These are phyloP conservation scores for Nicator chloris DNA, from an alignment of 2,113 vertebrate species.

Conservation along the genomic window DNA sequence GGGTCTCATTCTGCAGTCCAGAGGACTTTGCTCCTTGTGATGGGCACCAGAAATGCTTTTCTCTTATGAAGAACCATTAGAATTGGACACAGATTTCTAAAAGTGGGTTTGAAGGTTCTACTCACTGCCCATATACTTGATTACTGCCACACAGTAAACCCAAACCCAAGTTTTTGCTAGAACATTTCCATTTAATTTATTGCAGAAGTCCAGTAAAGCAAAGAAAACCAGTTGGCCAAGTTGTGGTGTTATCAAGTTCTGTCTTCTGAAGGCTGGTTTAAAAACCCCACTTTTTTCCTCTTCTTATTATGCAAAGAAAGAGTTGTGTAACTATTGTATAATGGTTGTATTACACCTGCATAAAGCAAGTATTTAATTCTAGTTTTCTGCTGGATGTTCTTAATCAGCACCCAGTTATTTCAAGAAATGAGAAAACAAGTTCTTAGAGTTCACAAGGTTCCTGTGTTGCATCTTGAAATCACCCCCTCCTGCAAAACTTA, in stretches of 20 bases:
- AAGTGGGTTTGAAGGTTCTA: background rate
- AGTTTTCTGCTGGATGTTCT: background rate
- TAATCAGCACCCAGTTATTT: background rate
- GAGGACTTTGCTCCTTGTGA: background rate
- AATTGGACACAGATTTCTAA: background rate
- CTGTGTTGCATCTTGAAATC: background rate
- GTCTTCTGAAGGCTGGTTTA: background rate
- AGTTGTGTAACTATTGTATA: background rate
- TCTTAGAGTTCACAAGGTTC: background rate
- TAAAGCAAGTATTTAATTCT: background rate
- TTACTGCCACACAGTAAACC: background rate
- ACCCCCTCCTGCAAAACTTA: background rate
- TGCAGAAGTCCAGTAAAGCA: background rate
- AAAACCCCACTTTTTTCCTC: background rate
- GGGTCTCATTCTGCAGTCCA: background rate
- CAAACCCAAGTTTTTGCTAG: background rate
- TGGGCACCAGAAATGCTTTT: background rate
- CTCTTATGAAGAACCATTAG: background rate
- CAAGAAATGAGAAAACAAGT: background rate
- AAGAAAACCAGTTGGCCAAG: background rate
- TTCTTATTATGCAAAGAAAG: background rate
- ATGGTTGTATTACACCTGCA: background rate
- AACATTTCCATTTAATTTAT: background rate
- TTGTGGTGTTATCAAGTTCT: background rate
- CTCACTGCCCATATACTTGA: background rate